Base-by-base conservation (phyloP, 2,888 invertebrate genomes). In the Leptinotarsa juncta region DNA sequence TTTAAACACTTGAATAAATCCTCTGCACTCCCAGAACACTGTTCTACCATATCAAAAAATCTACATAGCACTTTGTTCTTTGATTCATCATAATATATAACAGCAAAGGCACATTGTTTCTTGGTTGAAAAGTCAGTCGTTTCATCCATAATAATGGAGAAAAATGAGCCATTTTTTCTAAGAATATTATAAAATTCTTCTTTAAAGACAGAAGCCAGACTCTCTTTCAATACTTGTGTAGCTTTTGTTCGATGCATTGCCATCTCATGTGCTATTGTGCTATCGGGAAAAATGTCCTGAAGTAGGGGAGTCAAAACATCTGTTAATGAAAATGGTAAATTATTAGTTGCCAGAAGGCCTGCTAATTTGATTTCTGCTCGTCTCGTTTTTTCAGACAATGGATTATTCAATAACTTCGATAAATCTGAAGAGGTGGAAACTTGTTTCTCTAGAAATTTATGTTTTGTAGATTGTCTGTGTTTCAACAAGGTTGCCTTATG, bases 21-120 rank as follows among this genome's bases (percentile, higher is more conserved):
- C 26, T 72, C 71, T 23, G 81, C 81, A 67, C 72, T 75, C 50
- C 79, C 76, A 53, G 74, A 73, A 53, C 74, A 26, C 53, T 78
- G 71, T 75, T 82, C 80, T 26, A 80, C 72, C 77, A 81, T 81
- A 72, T 81, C 77, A 73, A 82, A 79, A 78, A 82, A 81, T 67
- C 26, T 7, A 50, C 51, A 49, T 67, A 32, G 32, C 32, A 32
- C 32, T 7, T 32, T 32, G 32, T 32, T 32, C 32, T 32, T 32
- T 32, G 32, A 32, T 32, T 32, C 32, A 32, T 32, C 32, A 32
- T 32, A 32, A 32, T 32, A 32, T 32, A 32, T 32, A 32, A 32
- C 32, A 32, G 32, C 7, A 32, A 32, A 32, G 32, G 32, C 32
- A 32, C 32, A 32, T 32, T 32, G 32, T 32, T 32, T 32, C 32